Evolutionary conservation across 2,113 vertebrate species (phyloP).

Genomic region (Holacanthus passer): DNA sequence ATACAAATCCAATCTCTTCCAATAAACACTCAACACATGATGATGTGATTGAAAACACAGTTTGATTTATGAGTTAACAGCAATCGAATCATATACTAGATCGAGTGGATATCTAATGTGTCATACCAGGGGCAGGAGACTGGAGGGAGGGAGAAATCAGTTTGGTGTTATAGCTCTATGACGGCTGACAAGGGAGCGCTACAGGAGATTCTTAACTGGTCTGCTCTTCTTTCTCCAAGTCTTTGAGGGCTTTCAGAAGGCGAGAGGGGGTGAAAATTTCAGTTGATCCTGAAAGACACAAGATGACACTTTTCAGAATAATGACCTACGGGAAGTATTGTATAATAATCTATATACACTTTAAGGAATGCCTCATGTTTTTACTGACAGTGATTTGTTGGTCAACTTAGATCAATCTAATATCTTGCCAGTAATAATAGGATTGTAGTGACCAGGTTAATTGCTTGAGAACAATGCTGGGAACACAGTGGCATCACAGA

Average conservation of each 20-base stretch:
- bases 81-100: neutral
- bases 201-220: slow-evolving; percentile 80
- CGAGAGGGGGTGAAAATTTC: slow-evolving; percentile 89
- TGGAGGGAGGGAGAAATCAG: neutral
- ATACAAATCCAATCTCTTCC: slow-evolving; percentile 7
- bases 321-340: neutral
- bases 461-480: too few relatives aligned
- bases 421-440: too few relatives aligned
- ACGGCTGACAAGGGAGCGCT: neutral
- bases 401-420: neutral
- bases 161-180: neutral
- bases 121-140: neutral
- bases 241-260: slow-evolving; percentile 89
- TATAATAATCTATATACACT: neutral
- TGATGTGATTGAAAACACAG: slow-evolving; percentile 12
- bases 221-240: slow-evolving; percentile 89
- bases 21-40: neutral
- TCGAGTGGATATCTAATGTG: slow-evolving; percentile 7
- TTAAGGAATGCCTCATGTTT: neutral
- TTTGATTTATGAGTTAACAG: slow-evolving; percentile 3
- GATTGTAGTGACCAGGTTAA: too few relatives aligned
- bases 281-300: slow-evolving; percentile 85
- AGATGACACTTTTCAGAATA: neutral
- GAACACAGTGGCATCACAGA: too few relatives aligned
- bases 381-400: neutral